Percentiles rank a stretch among this genome's conserved stretches.
Conservation (phyloP, 2,797 vertebrate genomes). For the Anomalospiza imberbis region DNA sequence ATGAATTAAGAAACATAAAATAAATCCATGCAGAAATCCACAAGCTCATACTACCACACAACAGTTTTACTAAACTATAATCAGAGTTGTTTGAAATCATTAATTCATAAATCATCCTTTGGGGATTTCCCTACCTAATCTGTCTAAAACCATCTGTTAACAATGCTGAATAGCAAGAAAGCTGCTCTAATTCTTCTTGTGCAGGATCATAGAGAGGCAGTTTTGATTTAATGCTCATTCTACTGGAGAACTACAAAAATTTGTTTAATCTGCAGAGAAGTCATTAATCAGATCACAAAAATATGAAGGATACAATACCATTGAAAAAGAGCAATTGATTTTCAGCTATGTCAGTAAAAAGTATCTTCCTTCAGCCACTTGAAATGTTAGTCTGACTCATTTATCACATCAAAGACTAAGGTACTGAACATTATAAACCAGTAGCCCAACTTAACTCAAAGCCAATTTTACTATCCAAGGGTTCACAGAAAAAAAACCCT, state of each 20-base stretch:
- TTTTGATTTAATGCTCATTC: constrained; percentile 14
- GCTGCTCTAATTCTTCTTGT: constrained; percentile 16
- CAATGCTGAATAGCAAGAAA: constrained; percentile 42
- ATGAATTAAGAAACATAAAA: not conserved
- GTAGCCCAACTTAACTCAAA: not conserved
- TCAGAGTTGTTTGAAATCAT: constrained; percentile 49
- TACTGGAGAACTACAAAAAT: constrained; percentile 1
- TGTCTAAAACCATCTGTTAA: constrained; percentile 63
- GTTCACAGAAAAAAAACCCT: not conserved
- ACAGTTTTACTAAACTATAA: constrained; percentile 35
- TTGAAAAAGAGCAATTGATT: constrained; percentile 5
- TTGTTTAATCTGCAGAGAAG: not conserved
- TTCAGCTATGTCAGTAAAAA: constrained; percentile 8
- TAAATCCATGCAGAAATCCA: not conserved
- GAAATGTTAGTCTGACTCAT: not conserved
- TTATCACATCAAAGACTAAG: constrained; percentile 7
- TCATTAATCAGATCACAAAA: constrained; percentile 11
- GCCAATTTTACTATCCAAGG: not conserved
- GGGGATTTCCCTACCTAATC: constrained; percentile 43
- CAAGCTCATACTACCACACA: not conserved
- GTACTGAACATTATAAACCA: not conserved
- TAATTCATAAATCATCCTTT: constrained; percentile 44
- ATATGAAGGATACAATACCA: not conserved
- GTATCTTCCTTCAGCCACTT: not conserved
- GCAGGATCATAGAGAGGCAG: not conserved